Percentiles rank a stretch among this genome's conserved stretches.
Conservation (phyloP, 2,888 invertebrate genomes). For the Blastobasis adustella region DNA sequence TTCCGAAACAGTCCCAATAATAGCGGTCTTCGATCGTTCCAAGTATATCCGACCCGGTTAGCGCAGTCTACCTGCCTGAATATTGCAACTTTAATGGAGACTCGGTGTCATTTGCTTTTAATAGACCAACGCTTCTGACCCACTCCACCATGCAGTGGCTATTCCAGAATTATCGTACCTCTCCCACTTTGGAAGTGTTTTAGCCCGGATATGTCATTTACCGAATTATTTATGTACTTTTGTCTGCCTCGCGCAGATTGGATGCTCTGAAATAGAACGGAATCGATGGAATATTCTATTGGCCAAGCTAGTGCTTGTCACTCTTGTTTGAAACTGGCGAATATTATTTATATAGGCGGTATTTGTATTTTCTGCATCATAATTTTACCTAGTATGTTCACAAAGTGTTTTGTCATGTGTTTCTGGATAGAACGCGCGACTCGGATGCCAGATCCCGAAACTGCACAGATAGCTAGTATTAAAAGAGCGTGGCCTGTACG, state of each 20-base stretch:
- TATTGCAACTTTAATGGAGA: constrained; percentile 62
- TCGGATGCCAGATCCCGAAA: no score
- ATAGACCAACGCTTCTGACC: constrained; percentile 45
- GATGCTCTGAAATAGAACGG: not conserved
- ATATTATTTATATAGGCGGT: no score
- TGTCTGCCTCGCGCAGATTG: constrained; percentile 3
- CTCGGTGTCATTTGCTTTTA: constrained; percentile 57
- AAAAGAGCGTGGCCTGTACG: no score
- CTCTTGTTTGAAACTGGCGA: no score
- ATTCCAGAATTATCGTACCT: constrained; percentile 39
- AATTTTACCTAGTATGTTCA: no score
- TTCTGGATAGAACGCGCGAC: no score
- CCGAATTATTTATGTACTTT: constrained; percentile 27
- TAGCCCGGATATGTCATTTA: constrained; percentile 9
- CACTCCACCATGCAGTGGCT: constrained; percentile 40
- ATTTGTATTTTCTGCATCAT: no score
- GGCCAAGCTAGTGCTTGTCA: not conserved
- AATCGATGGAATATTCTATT: not conserved
- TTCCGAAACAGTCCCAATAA: constrained; percentile 55
- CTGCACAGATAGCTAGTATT: no score
- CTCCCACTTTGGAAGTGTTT: constrained; percentile 27
- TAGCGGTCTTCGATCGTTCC: constrained; percentile 65
- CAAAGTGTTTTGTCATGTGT: no score
- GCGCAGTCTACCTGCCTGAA: constrained; percentile 42
- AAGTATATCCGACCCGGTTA: constrained; percentile 62